Conservation (phyloP, 92 coral and sea anemone genomes). For the Paramuricea clavata region DNA sequence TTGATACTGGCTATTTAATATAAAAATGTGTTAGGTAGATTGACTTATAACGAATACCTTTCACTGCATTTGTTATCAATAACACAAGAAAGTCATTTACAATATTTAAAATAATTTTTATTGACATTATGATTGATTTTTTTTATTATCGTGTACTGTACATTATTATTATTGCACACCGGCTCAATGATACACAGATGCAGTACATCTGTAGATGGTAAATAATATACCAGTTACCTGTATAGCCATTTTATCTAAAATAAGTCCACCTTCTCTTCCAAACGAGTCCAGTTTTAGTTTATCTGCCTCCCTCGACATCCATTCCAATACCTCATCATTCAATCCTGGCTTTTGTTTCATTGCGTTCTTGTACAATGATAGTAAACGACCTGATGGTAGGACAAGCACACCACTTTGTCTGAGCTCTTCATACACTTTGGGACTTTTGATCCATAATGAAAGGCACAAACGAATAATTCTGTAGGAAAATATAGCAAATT, state of each 20-base stretch:
- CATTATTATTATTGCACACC: too few relatives aligned
- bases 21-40: too few relatives aligned
- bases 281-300: neutral
- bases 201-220: too few relatives aligned
- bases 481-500: too few relatives aligned
- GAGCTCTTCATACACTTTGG: neutral
- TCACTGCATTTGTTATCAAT: too few relatives aligned
- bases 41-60: too few relatives aligned
- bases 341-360: constrained; percentile 10
- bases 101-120: too few relatives aligned
- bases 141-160: too few relatives aligned
- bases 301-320: constrained; percentile 11
- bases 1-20: too few relatives aligned
- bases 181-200: too few relatives aligned
- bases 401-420: constrained; percentile 17
- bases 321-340: constrained; percentile 11
- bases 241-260: constrained; percentile 26
- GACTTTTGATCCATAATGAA: neutral
- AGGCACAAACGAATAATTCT: constrained; percentile 1
- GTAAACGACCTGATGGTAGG: constrained; percentile 50
- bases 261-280: constrained; percentile 33
- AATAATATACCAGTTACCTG: constrained; percentile 19
- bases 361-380: constrained; percentile 12
- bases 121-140: too few relatives aligned
- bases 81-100: too few relatives aligned